Percentiles rank a stretch among this genome's conserved stretches.
Conservation (phyloP, 2,797 vertebrate genomes). For the Rousettus madagascariensis region DNA sequence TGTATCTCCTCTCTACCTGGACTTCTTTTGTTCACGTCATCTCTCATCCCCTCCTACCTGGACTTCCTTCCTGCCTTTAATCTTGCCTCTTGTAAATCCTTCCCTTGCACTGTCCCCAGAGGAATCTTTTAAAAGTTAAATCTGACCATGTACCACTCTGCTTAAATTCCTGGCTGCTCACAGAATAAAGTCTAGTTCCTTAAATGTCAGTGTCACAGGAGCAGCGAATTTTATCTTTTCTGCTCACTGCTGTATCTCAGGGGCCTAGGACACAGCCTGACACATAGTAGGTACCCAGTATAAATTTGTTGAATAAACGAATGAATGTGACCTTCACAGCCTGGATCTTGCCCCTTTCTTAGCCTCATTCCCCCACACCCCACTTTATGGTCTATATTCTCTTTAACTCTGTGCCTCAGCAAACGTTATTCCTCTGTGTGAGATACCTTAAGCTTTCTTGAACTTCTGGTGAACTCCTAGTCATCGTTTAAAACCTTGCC, state of each 20-base stretch:
- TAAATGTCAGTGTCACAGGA: not conserved
- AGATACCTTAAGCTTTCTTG: not conserved
- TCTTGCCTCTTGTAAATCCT: not conserved
- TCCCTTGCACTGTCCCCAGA: not conserved
- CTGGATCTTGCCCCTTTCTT: not conserved
- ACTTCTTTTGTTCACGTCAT: not conserved
- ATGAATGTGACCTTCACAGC: not conserved
- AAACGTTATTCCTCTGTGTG: not conserved
- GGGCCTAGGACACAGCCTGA: not conserved
- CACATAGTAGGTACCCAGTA: not conserved
- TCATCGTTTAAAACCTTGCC: not conserved
- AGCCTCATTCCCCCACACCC: not conserved
- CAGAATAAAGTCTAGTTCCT: not conserved
- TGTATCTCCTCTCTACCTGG: not conserved
- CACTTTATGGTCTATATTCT: not conserved
- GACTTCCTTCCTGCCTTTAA: not conserved
- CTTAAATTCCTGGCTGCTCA: not conserved
- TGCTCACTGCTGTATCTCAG: not conserved
- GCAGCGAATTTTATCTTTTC: not conserved
- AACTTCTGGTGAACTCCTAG: not conserved
- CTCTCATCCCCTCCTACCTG: not conserved
- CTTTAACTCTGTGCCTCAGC: not conserved
- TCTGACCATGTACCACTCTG: not conserved
- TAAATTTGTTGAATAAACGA: not conserved
- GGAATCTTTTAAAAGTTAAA: slow-evolving; percentile 2